Evolutionary conservation across 2,888 invertebrate species (phyloP), one percentile per base, ranked within the genome.

Genomic region (Balanococcus diminutus): DNA sequence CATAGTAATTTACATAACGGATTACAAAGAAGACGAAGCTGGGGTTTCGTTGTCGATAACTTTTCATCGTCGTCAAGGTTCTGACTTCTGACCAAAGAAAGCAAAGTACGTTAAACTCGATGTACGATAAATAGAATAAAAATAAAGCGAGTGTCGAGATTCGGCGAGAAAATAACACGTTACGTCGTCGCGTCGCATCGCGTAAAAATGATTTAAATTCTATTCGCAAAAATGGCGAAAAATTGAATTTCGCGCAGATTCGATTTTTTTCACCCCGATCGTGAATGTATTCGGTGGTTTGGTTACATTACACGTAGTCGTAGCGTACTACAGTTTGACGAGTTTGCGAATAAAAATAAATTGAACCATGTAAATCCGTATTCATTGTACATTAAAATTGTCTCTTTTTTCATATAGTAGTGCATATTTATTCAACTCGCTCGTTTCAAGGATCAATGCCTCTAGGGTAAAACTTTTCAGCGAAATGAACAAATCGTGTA

Each of bases 381-480:
- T 56, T 22, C 56, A 56, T 56, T 56, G 56, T 22, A 22, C 56
- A 56, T 56, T 56, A 56, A 56, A 56, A 42, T 42, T 42, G 42
- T 14, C 16, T 42, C 14, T 14, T 19, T 56, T 19, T 56, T 56
- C 22, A 22, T 56, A 22, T 56, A 1, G 19, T 56, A n/a, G n/a
- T n/a, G n/a, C n/a, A 9, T 19, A 11, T 56, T 56, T 56, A 56
- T 56, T 56, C 56, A 56, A 22, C 22, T 56, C 11, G 42, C 42
- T 42, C 56, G 56, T 56, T 56, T 56, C 56, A 56, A 56, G 56
- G 56, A 56, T 56, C 56, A 56, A 56, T 56, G 56, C 56, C 56
- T 56, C 56, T 5, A 56, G 56, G 56, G 56, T 56, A 22, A 56
- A 56, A 56, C 22, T 56, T 22, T 56, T 22, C 56, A 22, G 22